Percentiles rank a stretch among this genome's conserved stretches.
Evolutionary conservation across 2,888 invertebrate genomes (phyloP).

Genomic region (Phymatocera aterrima): DNA sequence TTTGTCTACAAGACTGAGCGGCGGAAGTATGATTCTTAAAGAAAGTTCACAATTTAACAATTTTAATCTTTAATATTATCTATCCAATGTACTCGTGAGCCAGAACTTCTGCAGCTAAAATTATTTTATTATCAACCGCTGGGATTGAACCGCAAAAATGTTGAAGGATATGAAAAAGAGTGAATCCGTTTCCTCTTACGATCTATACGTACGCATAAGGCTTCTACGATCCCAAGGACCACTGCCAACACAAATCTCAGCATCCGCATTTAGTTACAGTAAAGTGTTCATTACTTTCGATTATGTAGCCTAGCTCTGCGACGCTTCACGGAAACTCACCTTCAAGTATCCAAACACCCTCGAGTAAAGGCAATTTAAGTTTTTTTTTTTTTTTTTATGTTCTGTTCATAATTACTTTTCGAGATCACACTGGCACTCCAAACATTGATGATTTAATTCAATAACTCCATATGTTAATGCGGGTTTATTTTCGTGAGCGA

Average conservation of each 20-base stretch:
- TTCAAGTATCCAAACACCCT: background rate
- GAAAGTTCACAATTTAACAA: too few species aligned
- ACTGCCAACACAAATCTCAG: background rate
- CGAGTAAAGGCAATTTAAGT: background rate
- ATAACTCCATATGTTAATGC: slow-evolving; percentile 59
- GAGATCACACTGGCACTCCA: slow-evolving; percentile 48
- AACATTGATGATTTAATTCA: slow-evolving; percentile 55
- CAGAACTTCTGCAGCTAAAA: too few species aligned
- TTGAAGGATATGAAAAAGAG: background rate
- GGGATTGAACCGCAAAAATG: background rate
- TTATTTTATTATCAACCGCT: background rate
- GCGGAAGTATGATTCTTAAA: too few species aligned
- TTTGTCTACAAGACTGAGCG: too few species aligned
- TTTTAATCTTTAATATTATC: too few species aligned
- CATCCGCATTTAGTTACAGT: background rate
- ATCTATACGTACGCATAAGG: background rate
- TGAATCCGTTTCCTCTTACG: background rate
- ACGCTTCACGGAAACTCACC: background rate
- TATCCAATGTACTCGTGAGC: too few species aligned
- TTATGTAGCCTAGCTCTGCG: background rate
- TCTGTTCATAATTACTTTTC: background rate
- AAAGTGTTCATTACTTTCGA: background rate
- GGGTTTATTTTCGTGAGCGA: slow-evolving; percentile 22
- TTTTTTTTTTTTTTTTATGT: background rate
- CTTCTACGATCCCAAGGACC: background rate